Conservation (phyloP, 2,888 invertebrate genomes). For the Odontocerum albicorne region DNA sequence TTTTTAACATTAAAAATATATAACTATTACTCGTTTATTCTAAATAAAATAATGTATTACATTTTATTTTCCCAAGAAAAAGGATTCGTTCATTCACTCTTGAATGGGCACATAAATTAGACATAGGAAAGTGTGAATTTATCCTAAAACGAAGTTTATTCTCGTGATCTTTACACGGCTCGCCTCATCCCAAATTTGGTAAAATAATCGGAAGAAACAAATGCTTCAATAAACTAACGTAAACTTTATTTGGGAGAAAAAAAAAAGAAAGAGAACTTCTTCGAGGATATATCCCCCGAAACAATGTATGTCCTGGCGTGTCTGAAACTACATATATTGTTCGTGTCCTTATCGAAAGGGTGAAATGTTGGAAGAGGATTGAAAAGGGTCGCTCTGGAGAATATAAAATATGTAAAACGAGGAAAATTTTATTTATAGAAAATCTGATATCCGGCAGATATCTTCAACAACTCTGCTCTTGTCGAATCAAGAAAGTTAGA, state of each 20-base stretch:
- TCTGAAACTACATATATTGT: constrained; percentile 7
- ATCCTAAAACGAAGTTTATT: too few species aligned
- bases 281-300: not conserved
- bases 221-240: not conserved
- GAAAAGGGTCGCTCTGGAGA: constrained; percentile 17
- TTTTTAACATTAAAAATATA: too few species aligned
- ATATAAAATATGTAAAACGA: constrained; percentile 21
- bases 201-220: constrained; percentile 7
- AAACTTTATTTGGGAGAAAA: not conserved
- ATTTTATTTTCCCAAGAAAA: too few species aligned
- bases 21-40: too few species aligned
- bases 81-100: too few species aligned
- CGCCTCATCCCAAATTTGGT: not conserved
- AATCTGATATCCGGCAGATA: not conserved
- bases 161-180: not conserved
- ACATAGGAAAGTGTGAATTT: too few species aligned
- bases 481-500: too few species aligned
- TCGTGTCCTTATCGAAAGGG: constrained; percentile 16
- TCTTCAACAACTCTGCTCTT: too few species aligned
- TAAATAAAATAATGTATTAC: too few species aligned
- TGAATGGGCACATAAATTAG: too few species aligned
- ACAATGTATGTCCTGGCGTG: not conserved
- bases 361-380: constrained; percentile 13
- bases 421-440: constrained; percentile 16
- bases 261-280: not conserved